phyloP scores from a whole-genome alignment of 2,888 invertebrate species.

The Pilophorus perplexus region DNA sequence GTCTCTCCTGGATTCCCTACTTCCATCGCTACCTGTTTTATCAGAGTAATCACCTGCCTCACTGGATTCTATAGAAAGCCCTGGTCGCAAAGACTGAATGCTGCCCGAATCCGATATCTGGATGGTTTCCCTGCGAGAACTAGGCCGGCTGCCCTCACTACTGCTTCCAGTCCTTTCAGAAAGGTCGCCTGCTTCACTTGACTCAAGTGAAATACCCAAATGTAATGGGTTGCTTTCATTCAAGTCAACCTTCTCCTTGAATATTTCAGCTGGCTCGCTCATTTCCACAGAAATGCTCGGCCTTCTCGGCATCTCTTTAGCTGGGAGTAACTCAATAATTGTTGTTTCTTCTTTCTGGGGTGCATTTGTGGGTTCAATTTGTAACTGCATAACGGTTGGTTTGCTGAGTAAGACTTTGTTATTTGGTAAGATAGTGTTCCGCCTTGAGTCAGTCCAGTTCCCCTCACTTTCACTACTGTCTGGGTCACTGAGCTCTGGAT shows the following conservation, averaged over 20 bases:
- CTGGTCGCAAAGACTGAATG: constrained; percentile 58
- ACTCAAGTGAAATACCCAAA: constrained; percentile 67
- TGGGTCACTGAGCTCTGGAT: constrained; percentile 53
- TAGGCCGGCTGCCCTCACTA: constrained; percentile 52
- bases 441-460: constrained; percentile 54
- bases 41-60: constrained; percentile 61
- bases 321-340: constrained; percentile 48
- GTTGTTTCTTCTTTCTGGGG: constrained; percentile 45
- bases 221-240: constrained; percentile 54
- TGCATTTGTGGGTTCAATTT: constrained; percentile 12
- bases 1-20: constrained; percentile 54
- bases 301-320: constrained; percentile 48
- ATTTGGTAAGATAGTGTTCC: constrained; percentile 48
- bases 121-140: constrained; percentile 48
- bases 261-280: constrained; percentile 44
- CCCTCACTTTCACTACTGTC: constrained; percentile 59
- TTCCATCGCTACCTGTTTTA: constrained; percentile 53
- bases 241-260: constrained; percentile 35
- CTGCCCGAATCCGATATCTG: constrained; percentile 49
- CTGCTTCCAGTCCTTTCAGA: constrained; percentile 59
- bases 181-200: constrained; percentile 64
- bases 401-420: constrained; percentile 42
- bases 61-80: constrained; percentile 67
- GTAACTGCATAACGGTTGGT: constrained; percentile 19
- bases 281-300: constrained; percentile 50